These are phyloP conservation scores for Philaethria dido DNA, from an alignment of 2,888 invertebrate species.

Conservation along the genomic window DNA sequence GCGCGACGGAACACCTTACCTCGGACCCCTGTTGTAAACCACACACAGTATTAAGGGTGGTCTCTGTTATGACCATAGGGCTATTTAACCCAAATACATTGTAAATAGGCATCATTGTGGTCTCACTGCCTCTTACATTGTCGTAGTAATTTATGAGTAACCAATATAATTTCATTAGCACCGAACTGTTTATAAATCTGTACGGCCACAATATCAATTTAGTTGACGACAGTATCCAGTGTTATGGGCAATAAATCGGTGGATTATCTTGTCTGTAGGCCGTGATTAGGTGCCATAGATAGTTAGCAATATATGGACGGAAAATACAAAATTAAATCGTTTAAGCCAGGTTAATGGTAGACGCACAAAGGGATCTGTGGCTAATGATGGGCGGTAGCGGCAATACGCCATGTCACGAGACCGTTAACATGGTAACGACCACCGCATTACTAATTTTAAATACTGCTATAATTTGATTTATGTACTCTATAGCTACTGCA, in stretches of 20 bases:
- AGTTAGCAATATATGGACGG: conserved; percentile 62
- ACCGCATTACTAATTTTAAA: conserved; percentile 32
- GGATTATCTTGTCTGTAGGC: conserved; percentile 79
- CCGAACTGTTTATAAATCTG: conserved; percentile 72
- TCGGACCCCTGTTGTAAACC: conserved; percentile 25
- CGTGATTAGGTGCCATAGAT: conserved; percentile 76
- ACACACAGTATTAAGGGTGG: no score
- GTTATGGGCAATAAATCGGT: conserved; percentile 78
- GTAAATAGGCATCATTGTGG: conserved; percentile 66
- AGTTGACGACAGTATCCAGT: conserved; percentile 71
- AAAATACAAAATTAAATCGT: conserved; percentile 78
- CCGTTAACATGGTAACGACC: conserved; percentile 39
- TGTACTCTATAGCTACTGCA: background rate
- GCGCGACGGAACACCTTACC: conserved; percentile 34
- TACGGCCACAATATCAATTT: conserved; percentile 64
- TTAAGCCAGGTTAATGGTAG: conserved; percentile 73
- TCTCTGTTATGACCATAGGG: conserved; percentile 60
- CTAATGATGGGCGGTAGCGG: conserved; percentile 59
- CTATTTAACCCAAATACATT: conserved; percentile 72
- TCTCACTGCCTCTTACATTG: conserved; percentile 62
- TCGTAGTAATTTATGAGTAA: conserved; percentile 71
- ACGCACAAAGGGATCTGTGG: conserved; percentile 60
- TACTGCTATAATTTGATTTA: conserved; percentile 14
- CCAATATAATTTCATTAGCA: conserved; percentile 80
- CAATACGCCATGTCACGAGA: conserved; percentile 37